Evolutionary conservation across 2,113 vertebrate species (phyloP), one percentile per base, ranked within the genome.

Genomic region (Triplophysa rosa): DNA sequence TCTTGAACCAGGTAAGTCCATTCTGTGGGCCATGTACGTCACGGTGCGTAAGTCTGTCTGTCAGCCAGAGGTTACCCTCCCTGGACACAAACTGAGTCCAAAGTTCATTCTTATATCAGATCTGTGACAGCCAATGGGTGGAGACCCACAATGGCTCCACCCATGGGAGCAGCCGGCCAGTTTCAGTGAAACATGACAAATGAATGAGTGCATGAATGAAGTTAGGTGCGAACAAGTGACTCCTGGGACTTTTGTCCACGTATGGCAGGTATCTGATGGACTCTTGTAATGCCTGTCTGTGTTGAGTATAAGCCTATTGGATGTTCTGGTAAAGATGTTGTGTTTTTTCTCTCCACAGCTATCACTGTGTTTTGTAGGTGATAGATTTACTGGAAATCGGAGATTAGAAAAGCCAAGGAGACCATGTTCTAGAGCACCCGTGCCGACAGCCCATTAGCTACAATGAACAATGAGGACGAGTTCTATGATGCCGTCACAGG

Each of bases 401-500:
- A 83, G 69, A 42, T 67, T 58, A 40, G 19, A 45, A 64, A 33
- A 72, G 78, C 63, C 24, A 9, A 67, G 82, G 84, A 82, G 87
- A 91, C 84, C 84, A 94, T 94, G 92, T 91, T 86, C 88, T 93
- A 92, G 87, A 86, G 82, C 82, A 79, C 81, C 24, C 14, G 16
- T 58, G 24, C 21, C 47, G 45, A 72, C 84, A 82, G 84, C 84
- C 82, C 81, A 86, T 80, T 86, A 65, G 86, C 79, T 85, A 94
- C 90, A 84, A 99, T 99, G 97, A 97, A 93, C 91, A 95, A 95
- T 89, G 97, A 98, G 77, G 97, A 98, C 33, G 96, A 98, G 81
- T 99, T 98, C 90, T 98, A 92, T 86, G 97, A 99, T 84, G 97
- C 97, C 89, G 93, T 98, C 88, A 95, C 97, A 91, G 97, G 97